Percentiles rank a stretch among this genome's conserved stretches.
phyloP scores from a whole-genome alignment of 1,140 invertebrate genomes.

The Amyelois transitella region DNA sequence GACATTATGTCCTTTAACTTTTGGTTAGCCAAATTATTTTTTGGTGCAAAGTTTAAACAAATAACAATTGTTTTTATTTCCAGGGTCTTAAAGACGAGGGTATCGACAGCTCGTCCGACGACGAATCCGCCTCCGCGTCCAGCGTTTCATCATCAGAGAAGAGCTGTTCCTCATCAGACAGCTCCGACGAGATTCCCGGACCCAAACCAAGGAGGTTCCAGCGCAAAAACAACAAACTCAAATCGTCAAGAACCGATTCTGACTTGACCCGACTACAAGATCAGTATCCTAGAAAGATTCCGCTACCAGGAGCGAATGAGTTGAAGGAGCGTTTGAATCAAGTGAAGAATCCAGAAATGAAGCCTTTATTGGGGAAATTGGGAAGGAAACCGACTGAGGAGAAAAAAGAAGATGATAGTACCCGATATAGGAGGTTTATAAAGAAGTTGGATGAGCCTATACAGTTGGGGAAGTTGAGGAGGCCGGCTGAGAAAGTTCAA shows the following conservation, averaged over 20 bases:
- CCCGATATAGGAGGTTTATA: constrained; percentile 36
- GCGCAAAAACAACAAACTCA: constrained; percentile 62
- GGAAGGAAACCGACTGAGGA: constrained; percentile 51
- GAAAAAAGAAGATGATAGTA: constrained; percentile 45
- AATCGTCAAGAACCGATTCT: constrained; percentile 64
- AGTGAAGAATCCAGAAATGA: constrained; percentile 50
- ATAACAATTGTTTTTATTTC: constrained; percentile 9
- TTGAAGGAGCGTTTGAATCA: constrained; percentile 54
- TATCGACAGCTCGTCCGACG: constrained; percentile 71
- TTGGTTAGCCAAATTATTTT: too few species aligned
- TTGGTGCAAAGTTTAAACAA: background rate
- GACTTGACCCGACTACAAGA: constrained; percentile 47
- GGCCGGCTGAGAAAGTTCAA: constrained; percentile 40
- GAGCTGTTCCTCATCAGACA: constrained; percentile 68
- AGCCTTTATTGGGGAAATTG: constrained; percentile 52
- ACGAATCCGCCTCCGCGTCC: constrained; percentile 59
- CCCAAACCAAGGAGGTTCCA: constrained; percentile 55
- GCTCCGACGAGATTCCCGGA: constrained; percentile 55
- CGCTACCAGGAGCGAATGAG: constrained; percentile 54
- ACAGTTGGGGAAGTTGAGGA: constrained; percentile 53
- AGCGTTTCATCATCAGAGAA: constrained; percentile 68
- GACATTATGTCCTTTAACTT: too few species aligned
- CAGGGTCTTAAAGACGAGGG: constrained; percentile 72
- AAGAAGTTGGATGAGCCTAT: constrained; percentile 57
- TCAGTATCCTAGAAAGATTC: constrained; percentile 34